Evolutionary conservation across 2,113 vertebrate species (phyloP).

Genomic region (Gymnobelideus leadbeateri): DNA sequence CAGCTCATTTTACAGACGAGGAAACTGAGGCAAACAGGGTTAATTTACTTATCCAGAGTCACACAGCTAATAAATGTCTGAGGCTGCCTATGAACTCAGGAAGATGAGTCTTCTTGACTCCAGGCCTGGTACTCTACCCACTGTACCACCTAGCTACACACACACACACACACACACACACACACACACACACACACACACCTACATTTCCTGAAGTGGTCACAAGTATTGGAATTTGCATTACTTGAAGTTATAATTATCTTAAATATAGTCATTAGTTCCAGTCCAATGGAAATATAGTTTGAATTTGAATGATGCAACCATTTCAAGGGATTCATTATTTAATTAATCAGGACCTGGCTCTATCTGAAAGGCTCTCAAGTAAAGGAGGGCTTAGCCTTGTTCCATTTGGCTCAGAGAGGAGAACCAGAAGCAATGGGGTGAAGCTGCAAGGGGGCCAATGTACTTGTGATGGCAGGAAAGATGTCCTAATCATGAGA

Average conservation of each 20-base stretch:
- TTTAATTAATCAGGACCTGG: background rate
- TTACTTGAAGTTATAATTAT: background rate
- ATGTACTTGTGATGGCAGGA: background rate
- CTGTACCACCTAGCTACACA: background rate
- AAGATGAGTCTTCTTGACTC: background rate
- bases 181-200: too few relatives aligned
- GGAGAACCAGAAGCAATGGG: background rate
- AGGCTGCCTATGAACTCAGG: background rate
- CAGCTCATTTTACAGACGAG: background rate
- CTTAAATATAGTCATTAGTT: background rate
- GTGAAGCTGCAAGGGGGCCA: background rate
- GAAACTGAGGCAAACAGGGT: background rate
- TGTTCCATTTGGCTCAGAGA: background rate
- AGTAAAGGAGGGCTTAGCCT: background rate
- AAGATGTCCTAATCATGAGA: background rate
- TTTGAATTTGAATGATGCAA: background rate
- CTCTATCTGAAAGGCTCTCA: background rate
- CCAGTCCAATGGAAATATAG: background rate
- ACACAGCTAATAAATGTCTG: background rate
- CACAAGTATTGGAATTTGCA: background rate
- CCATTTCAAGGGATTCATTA: background rate
- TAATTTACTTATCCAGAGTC: background rate
- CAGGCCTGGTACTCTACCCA: background rate
- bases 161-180: too few relatives aligned
- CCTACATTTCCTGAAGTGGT: background rate